Conservation (phyloP, 2,888 invertebrate genomes). For the Hoplodrina ambigua region DNA sequence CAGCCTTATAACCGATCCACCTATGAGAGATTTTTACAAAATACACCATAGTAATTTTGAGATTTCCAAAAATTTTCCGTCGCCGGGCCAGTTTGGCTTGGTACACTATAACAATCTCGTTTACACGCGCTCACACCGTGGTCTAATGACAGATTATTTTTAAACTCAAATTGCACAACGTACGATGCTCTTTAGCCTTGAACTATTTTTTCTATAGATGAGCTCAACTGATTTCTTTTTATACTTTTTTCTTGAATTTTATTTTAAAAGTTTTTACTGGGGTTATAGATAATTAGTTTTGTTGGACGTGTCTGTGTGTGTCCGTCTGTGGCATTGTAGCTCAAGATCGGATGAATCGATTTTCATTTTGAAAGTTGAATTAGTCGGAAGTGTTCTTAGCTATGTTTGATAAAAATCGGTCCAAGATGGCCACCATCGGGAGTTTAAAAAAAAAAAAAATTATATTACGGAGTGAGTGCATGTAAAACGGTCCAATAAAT, state of each 20-base stretch:
- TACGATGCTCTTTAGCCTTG: constrained; percentile 32
- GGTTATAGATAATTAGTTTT: too few relatives aligned
- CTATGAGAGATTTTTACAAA: too few relatives aligned
- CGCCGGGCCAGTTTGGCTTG: not conserved
- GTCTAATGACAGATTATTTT: constrained; percentile 33
- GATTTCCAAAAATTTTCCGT: not conserved
- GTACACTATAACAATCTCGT: constrained; percentile 32
- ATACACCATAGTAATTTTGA: too few relatives aligned
- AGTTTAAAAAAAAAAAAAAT: too few relatives aligned
- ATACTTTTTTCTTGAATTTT: not conserved
- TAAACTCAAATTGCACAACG: not conserved
- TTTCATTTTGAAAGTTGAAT: too few relatives aligned
- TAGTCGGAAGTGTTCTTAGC: too few relatives aligned
- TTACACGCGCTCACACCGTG: constrained; percentile 37
- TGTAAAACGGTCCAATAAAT: constrained; percentile 51
- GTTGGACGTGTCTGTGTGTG: too few relatives aligned
- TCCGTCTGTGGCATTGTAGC: too few relatives aligned
- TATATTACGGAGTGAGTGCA: constrained; percentile 16
- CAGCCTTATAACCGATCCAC: too few relatives aligned
- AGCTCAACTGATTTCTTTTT: constrained; percentile 8
- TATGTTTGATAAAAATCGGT: too few relatives aligned
- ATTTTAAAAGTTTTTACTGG: not conserved
- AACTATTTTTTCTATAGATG: constrained; percentile 23
- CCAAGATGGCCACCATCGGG: too few relatives aligned
- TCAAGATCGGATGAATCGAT: too few relatives aligned